Evolutionary conservation across 37 sponge, comb jelly and placozoan genomes (phyloP).

Genomic region (Chondrilla cf. caribensis): DNA sequence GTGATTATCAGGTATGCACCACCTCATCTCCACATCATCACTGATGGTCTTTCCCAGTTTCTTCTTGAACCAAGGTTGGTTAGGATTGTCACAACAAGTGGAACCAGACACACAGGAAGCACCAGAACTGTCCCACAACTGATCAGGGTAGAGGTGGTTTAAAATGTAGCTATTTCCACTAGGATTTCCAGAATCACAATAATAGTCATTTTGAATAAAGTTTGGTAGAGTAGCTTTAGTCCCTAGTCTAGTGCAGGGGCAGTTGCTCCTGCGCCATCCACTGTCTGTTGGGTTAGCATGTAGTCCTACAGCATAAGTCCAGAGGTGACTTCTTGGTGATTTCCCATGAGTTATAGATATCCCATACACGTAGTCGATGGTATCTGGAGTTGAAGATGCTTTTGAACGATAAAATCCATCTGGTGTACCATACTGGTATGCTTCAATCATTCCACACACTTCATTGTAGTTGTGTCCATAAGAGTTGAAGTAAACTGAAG

Average conservation of each 20-base stretch:
- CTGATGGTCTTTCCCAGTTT: not conserved
- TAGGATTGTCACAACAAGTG: conserved; percentile 10
- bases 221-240: not conserved
- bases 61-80: conserved; percentile 22
- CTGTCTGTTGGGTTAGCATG: no score
- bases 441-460: conserved; percentile 19
- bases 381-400: not conserved
- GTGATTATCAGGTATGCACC: not conserved
- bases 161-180: not conserved
- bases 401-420: not conserved
- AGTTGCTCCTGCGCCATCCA: no score
- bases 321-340: not conserved
- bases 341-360: not conserved
- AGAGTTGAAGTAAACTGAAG: conserved; percentile 14
- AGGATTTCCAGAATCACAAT: not conserved
- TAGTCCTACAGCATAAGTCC: conserved; percentile 3
- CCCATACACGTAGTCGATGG: not conserved
- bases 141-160: not conserved
- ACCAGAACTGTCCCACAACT: not conserved
- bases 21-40: not conserved
- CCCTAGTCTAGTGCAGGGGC: not conserved
- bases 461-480: not conserved
- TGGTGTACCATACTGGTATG: conserved; percentile 2
- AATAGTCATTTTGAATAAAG: not conserved
- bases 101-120: conserved; percentile 8